Evolutionary conservation across 1,140 invertebrate species (phyloP).

Genomic region (Babylonia areolata): DNA sequence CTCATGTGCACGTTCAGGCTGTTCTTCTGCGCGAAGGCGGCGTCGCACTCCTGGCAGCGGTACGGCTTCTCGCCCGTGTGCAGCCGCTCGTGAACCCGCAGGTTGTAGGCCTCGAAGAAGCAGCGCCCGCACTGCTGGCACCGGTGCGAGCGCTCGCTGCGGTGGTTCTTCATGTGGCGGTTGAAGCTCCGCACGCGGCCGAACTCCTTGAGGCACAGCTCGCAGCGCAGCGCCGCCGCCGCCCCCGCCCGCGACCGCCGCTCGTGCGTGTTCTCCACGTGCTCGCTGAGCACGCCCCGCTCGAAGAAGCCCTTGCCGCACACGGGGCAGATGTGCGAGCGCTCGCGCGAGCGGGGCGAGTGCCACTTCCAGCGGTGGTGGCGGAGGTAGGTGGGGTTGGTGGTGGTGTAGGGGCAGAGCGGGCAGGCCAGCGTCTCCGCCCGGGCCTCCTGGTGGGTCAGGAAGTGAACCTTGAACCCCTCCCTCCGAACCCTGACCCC

Average conservation of each 20-base stretch:
- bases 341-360: no score
- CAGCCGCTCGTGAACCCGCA: background rate
- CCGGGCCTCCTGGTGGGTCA: no score
- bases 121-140: conserved; percentile 77
- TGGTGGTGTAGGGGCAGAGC: no score
- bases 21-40: background rate
- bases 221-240: conserved; percentile 70
- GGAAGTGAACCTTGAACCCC: no score
- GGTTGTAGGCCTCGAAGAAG: background rate
- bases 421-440: no score
- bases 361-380: no score
- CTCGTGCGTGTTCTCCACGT: no score
- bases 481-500: no score
- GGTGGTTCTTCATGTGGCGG: conserved; percentile 88
- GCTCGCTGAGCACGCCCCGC: background rate
- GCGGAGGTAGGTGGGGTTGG: no score
- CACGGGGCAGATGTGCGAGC: background rate
- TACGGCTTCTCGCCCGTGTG: conserved; percentile 17
- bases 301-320: background rate
- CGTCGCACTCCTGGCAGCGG: background rate
- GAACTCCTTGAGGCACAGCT: conserved; percentile 92
- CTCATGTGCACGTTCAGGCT: conserved; percentile 8
- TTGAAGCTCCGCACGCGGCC: conserved; percentile 89
- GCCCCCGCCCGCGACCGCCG: background rate
- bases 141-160: conserved; percentile 85